phyloP scores from a whole-genome alignment of 2,113 vertebrate genomes.

The Nyctereutes procyonoides region DNA sequence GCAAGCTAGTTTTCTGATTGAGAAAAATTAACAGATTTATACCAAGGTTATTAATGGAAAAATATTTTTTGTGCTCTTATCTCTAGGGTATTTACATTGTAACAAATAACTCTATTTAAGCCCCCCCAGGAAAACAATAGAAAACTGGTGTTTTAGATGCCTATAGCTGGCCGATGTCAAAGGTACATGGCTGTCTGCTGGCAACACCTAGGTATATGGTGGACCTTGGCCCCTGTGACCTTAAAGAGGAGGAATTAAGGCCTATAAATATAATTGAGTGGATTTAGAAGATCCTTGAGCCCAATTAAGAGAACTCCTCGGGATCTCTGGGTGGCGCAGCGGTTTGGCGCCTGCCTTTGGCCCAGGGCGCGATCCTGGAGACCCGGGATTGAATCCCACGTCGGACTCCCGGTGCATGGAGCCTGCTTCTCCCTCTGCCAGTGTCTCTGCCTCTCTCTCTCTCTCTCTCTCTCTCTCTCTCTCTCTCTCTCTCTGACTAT shows the following conservation, averaged over 20 bases:
- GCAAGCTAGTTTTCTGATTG: not conserved
- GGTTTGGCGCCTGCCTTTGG: no score
- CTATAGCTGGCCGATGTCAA: not conserved
- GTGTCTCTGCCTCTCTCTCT: no score
- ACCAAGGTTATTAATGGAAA: not conserved
- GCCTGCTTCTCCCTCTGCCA: no score
- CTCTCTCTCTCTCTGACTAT: no score
- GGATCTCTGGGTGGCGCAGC: no score
- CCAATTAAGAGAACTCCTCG: not conserved
- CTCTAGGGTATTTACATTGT: not conserved
- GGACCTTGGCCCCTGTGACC: not conserved
- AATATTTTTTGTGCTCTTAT: not conserved
- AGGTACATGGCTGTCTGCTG: not conserved
- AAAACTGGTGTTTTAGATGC: not conserved
- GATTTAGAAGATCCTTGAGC: not conserved
- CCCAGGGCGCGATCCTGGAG: no score
- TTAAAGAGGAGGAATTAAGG: not conserved
- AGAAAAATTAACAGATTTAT: constrained; percentile 41
- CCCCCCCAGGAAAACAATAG: not conserved
- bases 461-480: no score
- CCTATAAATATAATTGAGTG: not conserved
- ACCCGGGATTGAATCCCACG: no score
- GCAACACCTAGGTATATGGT: not conserved
- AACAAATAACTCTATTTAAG: not conserved
- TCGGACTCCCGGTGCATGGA: no score